These are phyloP conservation scores for Phalacrocorax aristotelis DNA, from an alignment of 2,113 vertebrate species.

Conservation along the genomic window DNA sequence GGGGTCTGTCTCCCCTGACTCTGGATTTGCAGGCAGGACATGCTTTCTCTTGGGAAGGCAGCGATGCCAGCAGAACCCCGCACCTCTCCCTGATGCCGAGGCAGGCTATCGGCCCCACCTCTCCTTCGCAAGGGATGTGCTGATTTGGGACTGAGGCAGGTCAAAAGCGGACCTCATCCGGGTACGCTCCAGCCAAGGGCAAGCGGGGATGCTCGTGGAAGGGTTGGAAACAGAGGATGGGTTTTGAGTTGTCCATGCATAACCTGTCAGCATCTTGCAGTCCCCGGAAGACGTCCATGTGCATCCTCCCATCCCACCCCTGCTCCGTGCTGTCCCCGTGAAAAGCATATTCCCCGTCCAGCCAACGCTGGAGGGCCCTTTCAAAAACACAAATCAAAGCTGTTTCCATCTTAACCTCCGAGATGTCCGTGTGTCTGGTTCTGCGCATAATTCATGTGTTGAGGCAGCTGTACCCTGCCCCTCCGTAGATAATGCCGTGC, in stretches of 20 bases:
- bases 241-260: fast-evolving
- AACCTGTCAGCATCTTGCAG: background rate
- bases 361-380: background rate
- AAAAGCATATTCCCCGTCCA: background rate
- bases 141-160: background rate
- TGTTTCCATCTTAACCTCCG: background rate
- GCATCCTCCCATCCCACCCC: background rate
- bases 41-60: background rate
- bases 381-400: background rate
- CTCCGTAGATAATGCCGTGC: background rate
- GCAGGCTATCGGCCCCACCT: background rate
- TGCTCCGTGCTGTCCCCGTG: background rate
- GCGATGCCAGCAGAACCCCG: fast-evolving
- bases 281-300: background rate
- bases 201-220: background rate
- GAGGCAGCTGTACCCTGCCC: background rate
- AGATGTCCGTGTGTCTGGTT: background rate
- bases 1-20: background rate
- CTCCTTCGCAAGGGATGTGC: background rate
- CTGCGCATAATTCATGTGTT: background rate
- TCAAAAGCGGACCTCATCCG: background rate
- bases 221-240: background rate
- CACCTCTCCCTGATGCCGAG: fast-evolving
- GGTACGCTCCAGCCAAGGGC: background rate
- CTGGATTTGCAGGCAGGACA: background rate